Conservation (phyloP, 2,888 invertebrate genomes). For the Anticlea derivata region DNA sequence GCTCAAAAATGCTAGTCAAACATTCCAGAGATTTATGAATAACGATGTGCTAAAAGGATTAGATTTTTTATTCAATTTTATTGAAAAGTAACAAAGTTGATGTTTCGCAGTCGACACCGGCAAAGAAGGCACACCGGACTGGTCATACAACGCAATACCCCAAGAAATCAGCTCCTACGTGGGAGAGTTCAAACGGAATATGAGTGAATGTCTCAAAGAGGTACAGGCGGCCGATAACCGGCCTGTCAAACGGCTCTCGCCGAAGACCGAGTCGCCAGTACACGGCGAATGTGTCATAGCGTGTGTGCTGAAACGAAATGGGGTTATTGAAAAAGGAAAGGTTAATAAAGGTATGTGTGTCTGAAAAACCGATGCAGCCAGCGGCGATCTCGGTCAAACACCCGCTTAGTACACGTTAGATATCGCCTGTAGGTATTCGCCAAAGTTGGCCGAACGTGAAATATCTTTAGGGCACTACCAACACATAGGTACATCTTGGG, state of each 20-base stretch:
- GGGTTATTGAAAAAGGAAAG: slow-evolving; percentile 66
- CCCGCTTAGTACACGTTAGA: no score
- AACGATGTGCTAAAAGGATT: no score
- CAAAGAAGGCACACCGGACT: slow-evolving; percentile 54
- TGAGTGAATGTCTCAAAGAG: slow-evolving; percentile 73
- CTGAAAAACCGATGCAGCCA: no score
- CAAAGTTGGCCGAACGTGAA: no score
- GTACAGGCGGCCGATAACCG: slow-evolving; percentile 63
- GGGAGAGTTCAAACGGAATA: slow-evolving; percentile 66
- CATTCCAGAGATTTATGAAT: no score
- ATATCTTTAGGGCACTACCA: no score
- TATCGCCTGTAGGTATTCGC: no score
- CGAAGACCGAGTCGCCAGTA: slow-evolving; percentile 65
- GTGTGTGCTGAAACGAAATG: slow-evolving; percentile 71
- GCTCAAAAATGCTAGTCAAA: no score
- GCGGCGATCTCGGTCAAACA: no score
- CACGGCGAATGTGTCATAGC: slow-evolving; percentile 76
- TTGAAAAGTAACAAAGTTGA: no score
- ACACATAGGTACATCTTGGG: no score
- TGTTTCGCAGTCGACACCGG: not conserved
- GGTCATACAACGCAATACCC: slow-evolving; percentile 82
- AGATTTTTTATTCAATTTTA: no score
- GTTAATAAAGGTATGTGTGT: slow-evolving; percentile 73
- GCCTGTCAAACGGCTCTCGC: slow-evolving; percentile 61
- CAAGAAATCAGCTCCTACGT: slow-evolving; percentile 59